phyloP scores from a whole-genome alignment of 2,797 vertebrate genomes.

The Sebastes hubbsi region DNA sequence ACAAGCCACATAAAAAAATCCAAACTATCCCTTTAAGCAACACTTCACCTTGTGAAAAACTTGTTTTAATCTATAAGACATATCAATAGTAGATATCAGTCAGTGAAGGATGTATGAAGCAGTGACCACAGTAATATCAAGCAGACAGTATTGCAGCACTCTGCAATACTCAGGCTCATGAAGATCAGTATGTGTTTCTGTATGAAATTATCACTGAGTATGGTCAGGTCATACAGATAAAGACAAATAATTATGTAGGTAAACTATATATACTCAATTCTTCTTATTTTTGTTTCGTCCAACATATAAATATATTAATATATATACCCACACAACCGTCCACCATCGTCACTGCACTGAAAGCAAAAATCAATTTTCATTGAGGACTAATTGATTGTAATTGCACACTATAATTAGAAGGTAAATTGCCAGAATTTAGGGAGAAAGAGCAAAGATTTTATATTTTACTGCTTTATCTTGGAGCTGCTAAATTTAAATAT shows the following conservation, averaged over 20 bases:
- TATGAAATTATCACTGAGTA: background rate
- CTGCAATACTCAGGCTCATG: background rate
- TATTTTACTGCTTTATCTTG: conserved; percentile 12
- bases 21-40: background rate
- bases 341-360: conserved; percentile 15
- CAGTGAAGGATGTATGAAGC: background rate
- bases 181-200: background rate
- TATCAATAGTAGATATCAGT: background rate
- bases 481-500: conserved; percentile 21
- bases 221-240: background rate
- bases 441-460: conserved; percentile 28
- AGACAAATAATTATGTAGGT: background rate
- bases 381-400: conserved; percentile 72
- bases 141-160: background rate
- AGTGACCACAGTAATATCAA: background rate
- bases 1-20: background rate
- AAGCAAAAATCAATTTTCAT: conserved; percentile 66
- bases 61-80: background rate
- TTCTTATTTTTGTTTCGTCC: background rate
- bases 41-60: background rate
- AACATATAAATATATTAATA: no score
- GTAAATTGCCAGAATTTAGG: conserved; percentile 51
- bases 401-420: conserved; percentile 59
- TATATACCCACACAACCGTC: background rate
- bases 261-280: background rate